phyloP scores from a whole-genome alignment of 2,797 vertebrate species.

The Sebastes kiyomatsui region DNA sequence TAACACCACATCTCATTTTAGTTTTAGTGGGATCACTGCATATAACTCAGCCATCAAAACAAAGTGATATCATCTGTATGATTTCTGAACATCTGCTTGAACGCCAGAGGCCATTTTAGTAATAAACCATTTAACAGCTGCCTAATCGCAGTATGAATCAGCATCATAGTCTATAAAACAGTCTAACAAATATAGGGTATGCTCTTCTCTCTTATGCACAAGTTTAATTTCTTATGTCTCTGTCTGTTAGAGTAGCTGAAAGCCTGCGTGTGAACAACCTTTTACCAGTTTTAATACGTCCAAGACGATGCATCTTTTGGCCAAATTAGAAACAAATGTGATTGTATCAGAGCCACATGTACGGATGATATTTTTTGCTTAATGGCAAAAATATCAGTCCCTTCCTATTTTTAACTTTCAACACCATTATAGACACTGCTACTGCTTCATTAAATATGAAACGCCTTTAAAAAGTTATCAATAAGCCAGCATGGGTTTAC shows the following conservation, averaged over 20 bases:
- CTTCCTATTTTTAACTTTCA: neutral
- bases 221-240: conserved; percentile 1
- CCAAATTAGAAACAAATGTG: conserved; percentile 22
- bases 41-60: conserved; percentile 38
- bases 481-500: neutral
- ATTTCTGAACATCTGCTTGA: conserved; percentile 67
- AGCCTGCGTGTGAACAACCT: neutral
- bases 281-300: neutral
- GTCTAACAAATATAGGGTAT: conserved; percentile 11
- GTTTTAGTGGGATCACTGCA: conserved; percentile 18
- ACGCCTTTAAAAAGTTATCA: neutral
- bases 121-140: conserved; percentile 68
- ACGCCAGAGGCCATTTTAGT: conserved; percentile 48
- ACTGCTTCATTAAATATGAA: neutral
- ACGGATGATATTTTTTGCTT: neutral
- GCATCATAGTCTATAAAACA: conserved; percentile 42
- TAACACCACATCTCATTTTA: conserved; percentile 28
- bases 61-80: conserved; percentile 53
- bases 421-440: neutral
- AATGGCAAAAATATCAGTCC: neutral
- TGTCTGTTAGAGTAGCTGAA: neutral
- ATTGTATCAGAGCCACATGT: neutral
- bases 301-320: neutral
- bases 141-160: conserved; percentile 59
- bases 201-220: conserved; percentile 1